Evolutionary conservation across 2,888 invertebrate species (phyloP).

Genomic region (Nymphalis c-album): DNA sequence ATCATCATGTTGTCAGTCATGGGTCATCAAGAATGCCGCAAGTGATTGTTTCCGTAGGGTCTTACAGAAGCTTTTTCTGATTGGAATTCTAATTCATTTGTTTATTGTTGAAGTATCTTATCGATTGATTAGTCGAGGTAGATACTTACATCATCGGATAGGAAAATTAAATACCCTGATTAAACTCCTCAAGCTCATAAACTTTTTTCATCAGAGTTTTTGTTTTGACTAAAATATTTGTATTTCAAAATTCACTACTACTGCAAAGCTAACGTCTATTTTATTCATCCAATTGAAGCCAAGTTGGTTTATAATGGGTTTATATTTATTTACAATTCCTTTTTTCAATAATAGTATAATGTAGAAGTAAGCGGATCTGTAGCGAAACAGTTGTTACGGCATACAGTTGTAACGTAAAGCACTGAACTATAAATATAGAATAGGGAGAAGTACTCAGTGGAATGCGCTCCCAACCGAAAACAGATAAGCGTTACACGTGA

Average conservation of each 20-base stretch:
- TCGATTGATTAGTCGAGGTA: too few species aligned
- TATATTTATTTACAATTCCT: too few species aligned
- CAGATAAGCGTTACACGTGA: conserved; percentile 56
- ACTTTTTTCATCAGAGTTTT: too few species aligned
- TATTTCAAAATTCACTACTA: too few species aligned
- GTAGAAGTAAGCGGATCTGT: conserved; percentile 15
- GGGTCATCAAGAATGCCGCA: conserved; percentile 63
- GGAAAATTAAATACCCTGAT: too few species aligned
- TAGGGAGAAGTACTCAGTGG: conserved; percentile 49
- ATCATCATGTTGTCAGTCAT: conserved; percentile 49
- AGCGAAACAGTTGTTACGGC: conserved; percentile 34
- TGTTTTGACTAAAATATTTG: too few species aligned
- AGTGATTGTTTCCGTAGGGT: conserved; percentile 55
- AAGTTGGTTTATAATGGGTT: too few species aligned
- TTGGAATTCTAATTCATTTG: neutral
- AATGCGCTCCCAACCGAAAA: conserved; percentile 62
- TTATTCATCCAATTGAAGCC: too few species aligned
- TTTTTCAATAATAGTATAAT: neutral
- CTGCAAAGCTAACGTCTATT: too few species aligned
- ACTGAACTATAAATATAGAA: conserved; percentile 53
- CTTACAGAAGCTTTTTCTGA: conserved; percentile 1
- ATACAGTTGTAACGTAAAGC: conserved; percentile 45
- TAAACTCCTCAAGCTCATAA: too few species aligned
- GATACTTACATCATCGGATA: too few species aligned
- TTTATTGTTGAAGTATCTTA: too few species aligned